Evolutionary conservation across 1,140 invertebrate genomes (phyloP).

Genomic region (Lanistes nyassanus): DNA sequence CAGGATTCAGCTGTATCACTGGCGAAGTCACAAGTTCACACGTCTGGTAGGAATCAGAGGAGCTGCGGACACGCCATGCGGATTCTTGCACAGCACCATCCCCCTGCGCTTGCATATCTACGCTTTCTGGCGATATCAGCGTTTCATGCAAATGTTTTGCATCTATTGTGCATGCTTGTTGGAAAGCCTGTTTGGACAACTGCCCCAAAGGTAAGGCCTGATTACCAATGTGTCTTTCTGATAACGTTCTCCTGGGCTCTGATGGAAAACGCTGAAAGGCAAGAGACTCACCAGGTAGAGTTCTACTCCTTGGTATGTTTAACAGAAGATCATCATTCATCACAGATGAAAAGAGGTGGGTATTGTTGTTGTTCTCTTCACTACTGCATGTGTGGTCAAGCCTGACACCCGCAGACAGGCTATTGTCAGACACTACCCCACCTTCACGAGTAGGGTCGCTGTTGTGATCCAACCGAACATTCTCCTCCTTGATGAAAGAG

Average conservation of each 20-base stretch:
- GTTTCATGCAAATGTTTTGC: background rate
- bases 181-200: background rate
- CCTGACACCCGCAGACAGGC: background rate
- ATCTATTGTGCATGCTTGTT: constrained; percentile 4
- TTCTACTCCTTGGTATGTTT: constrained; percentile 21
- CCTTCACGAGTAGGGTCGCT: constrained; percentile 1
- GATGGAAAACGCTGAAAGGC: constrained; percentile 23
- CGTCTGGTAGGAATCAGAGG: constrained; percentile 11
- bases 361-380: too few species aligned
- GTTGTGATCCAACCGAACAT: background rate
- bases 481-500: constrained; percentile 37
- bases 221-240: constrained; percentile 23
- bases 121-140: background rate
- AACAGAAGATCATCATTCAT: too few species aligned
- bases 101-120: constrained; percentile 2
- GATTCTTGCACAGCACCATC: background rate
- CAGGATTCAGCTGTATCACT: constrained; percentile 24
- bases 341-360: too few species aligned
- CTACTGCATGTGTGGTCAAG: background rate
- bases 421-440: constrained; percentile 7
- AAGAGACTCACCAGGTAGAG: constrained; percentile 21
- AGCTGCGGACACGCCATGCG: background rate
- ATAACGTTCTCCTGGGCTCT: constrained; percentile 20
- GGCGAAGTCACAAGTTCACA: constrained; percentile 28
- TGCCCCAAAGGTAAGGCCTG: constrained; percentile 7